Percentiles rank a stretch among this genome's conserved stretches.
Evolutionary conservation across 2,888 invertebrate species (phyloP).

Genomic region (Disparrhopalites patrizii): DNA sequence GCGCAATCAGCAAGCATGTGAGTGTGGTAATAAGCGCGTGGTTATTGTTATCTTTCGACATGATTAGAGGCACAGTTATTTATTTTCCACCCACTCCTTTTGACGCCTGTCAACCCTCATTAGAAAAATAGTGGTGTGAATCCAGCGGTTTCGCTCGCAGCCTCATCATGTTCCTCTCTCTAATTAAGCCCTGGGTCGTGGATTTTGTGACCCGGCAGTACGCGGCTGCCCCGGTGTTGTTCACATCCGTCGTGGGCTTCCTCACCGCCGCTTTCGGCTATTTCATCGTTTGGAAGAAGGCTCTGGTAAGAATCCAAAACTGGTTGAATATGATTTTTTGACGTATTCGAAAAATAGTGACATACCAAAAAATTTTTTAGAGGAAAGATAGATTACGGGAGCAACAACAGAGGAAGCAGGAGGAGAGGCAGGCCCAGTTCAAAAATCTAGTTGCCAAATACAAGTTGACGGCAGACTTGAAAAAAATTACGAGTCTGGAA

Average conservation of each 20-base stretch:
- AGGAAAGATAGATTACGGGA: not conserved
- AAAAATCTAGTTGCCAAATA: conserved; percentile 31
- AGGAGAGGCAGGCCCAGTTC: conserved; percentile 35
- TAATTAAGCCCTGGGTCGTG: not conserved
- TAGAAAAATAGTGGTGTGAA: too few relatives aligned
- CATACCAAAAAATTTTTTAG: not conserved
- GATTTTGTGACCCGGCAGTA: not conserved
- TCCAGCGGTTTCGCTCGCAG: too few relatives aligned
- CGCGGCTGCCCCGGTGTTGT: not conserved
- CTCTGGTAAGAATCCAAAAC: not conserved
- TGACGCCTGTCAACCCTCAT: too few relatives aligned
- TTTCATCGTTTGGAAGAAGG: not conserved
- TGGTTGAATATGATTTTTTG: not conserved
- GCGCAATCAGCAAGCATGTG: too few relatives aligned
- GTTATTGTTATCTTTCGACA: too few relatives aligned
- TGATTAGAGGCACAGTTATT: too few relatives aligned
- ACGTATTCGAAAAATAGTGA: too few relatives aligned
- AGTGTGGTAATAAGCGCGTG: too few relatives aligned
- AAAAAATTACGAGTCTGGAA: conserved; percentile 38
- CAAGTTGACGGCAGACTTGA: conserved; percentile 34
- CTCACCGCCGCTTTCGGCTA: not conserved
- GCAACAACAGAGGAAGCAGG: conserved; percentile 35
- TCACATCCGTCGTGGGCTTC: not conserved
- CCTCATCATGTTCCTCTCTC: too few relatives aligned
- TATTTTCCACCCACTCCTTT: too few relatives aligned